phyloP scores from a whole-genome alignment of 2,888 invertebrate genomes.

The Zele albiditarsus region DNA sequence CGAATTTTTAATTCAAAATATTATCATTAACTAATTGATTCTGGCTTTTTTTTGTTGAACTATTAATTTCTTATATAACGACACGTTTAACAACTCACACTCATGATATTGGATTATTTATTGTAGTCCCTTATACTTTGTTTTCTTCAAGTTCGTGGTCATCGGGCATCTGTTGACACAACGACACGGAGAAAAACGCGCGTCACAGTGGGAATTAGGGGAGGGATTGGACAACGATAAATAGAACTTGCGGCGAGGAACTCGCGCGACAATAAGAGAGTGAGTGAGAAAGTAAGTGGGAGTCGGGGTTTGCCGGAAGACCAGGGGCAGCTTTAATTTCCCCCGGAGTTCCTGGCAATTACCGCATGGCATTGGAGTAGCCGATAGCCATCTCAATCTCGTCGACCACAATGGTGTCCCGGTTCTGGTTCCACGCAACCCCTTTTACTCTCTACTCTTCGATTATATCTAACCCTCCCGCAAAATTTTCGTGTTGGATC shows the following conservation, averaged over 20 bases:
- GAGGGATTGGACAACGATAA: constrained; percentile 63
- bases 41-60: not conserved
- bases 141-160: constrained; percentile 22
- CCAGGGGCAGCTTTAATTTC: constrained; percentile 71
- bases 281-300: constrained; percentile 18
- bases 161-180: constrained; percentile 67
- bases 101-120: not conserved
- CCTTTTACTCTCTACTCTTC: constrained; percentile 37
- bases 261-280: constrained; percentile 40
- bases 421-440: constrained; percentile 34
- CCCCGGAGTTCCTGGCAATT: constrained; percentile 71
- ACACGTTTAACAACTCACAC: not conserved
- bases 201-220: constrained; percentile 49
- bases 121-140: not conserved
- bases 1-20: too few relatives aligned
- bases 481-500: constrained; percentile 33
- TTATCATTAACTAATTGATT: too few relatives aligned
- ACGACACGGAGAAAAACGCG: constrained; percentile 65
- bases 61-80: not conserved
- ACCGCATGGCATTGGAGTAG: constrained; percentile 62
- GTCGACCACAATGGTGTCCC: constrained; percentile 61
- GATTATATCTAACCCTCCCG: constrained; percentile 34
- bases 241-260: constrained; percentile 61
- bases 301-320: constrained; percentile 63
- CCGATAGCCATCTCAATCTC: constrained; percentile 70